Evolutionary conservation across 2,113 vertebrate genomes (phyloP), one percentile per base, ranked within the genome.

Genomic region (Dipodomys stephensi): DNA sequence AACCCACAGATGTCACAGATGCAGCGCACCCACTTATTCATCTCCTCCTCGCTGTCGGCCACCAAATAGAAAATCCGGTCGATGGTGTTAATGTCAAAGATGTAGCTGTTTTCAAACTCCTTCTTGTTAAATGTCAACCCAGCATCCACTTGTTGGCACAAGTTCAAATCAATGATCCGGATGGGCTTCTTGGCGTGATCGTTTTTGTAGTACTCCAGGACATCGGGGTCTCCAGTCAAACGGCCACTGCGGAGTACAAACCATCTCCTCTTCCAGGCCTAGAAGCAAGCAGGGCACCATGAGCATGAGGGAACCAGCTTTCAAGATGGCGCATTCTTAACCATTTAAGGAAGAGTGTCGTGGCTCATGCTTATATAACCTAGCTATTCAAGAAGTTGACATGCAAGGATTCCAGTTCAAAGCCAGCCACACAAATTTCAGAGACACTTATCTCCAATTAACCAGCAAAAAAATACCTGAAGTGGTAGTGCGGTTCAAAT

Each of bases 181-280:
- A 99, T 99, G 79, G 99, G 99, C 97, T 99, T 99, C 98, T 99
- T 99, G 97, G 99, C 98, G 77, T 99, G 99, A 98, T 99, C 99
- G 98, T 99, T 99, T 98, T 99, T 99, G 98, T 99, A 99, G 97
- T 99, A 99, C 96, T 99, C 99, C 98, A 99, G 89, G 77, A 99
- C 99, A 91, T 99, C 99, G 7, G 99, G 99, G 97, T 99, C 99
- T 95, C 99, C 99, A 0, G 99, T 99, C 97, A 99, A 96, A 97
- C 99, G 99, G 91, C 99, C 99, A 1, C 99, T 99, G 98, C 99
- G 99, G 92, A 99, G 98, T 93, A 99, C 98, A 97, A 99, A 99
- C 99, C 99, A 99, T 96, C 99, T 98, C 97, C 99, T 99, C 98
- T 99, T 99, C 99, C 99, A 99, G 97, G 99, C 99, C 99, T 99